Conservation (phyloP, 2,113 vertebrate species). For the Dinomys branickii region DNA sequence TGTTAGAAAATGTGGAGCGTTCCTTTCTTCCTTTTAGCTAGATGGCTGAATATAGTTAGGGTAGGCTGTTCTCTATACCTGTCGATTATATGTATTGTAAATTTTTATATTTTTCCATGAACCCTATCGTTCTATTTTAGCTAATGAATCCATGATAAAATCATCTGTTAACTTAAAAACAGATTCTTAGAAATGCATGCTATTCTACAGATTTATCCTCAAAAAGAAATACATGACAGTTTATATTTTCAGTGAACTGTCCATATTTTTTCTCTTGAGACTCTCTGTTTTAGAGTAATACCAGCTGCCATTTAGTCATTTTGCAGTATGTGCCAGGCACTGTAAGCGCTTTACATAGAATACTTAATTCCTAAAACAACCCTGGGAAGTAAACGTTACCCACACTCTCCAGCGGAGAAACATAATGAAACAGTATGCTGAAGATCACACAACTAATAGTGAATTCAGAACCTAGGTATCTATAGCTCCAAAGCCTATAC, state of each 20-base stretch:
- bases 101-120: constrained; percentile 18
- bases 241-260: neutral
- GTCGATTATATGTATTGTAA: neutral
- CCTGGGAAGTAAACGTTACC: neutral
- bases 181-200: neutral
- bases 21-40: neutral
- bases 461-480: neutral
- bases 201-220: neutral
- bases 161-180: neutral
- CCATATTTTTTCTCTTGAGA: neutral
- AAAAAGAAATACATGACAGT: neutral
- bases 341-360: neutral
- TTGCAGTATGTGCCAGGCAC: neutral
- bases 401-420: neutral
- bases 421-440: neutral
- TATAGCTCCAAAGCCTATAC: neutral
- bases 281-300: neutral
- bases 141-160: neutral
- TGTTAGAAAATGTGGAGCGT: neutral
- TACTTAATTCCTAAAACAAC: constrained; percentile 7
- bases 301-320: neutral
- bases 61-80: neutral
- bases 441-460: neutral
- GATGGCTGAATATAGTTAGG: neutral
- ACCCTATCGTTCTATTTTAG: constrained; percentile 28